Evolutionary conservation across 2,797 vertebrate genomes (phyloP).

Genomic region (Monodelphis domestica): DNA sequence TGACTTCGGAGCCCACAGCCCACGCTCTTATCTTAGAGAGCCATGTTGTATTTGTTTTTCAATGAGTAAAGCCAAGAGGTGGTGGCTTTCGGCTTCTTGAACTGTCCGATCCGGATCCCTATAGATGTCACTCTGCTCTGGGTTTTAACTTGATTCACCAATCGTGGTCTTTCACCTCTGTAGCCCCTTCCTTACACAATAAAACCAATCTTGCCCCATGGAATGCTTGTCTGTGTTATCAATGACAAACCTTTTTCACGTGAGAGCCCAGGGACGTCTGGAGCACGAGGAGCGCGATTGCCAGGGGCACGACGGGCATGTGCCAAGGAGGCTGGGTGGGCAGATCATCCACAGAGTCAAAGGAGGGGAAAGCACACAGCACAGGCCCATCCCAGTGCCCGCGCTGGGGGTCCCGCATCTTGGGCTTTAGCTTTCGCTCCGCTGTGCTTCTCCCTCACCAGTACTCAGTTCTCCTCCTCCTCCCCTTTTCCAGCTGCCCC

Average conservation of each 20-base stretch:
- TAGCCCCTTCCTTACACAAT: conserved; percentile 76
- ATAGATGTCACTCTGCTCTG: conserved; percentile 44
- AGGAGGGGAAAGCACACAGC: no score
- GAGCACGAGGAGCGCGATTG: no score
- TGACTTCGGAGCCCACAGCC: conserved; percentile 45
- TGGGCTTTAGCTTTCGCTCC: no score
- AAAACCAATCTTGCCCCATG: conserved; percentile 53
- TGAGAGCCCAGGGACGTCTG: no score
- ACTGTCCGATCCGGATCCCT: conserved; percentile 16
- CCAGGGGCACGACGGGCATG: no score
- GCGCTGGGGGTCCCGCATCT: no score
- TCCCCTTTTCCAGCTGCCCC: no score
- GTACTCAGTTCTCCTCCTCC: no score
- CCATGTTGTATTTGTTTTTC: conserved; percentile 31
- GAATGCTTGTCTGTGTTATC: neutral
- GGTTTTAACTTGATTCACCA: conserved; percentile 65
- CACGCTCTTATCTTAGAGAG: conserved; percentile 58
- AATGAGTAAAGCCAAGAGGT: conserved; percentile 42
- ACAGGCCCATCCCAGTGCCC: no score
- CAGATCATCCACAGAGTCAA: no score
- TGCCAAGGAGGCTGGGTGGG: no score
- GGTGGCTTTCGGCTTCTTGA: conserved; percentile 7
- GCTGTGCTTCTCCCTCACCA: no score
- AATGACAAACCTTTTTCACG: conserved; percentile 17
- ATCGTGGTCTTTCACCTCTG: conserved; percentile 57